These are phyloP conservation scores for Hypsibius dujardini DNA, from an alignment of 1,140 invertebrate species.

Conservation along the genomic window DNA sequence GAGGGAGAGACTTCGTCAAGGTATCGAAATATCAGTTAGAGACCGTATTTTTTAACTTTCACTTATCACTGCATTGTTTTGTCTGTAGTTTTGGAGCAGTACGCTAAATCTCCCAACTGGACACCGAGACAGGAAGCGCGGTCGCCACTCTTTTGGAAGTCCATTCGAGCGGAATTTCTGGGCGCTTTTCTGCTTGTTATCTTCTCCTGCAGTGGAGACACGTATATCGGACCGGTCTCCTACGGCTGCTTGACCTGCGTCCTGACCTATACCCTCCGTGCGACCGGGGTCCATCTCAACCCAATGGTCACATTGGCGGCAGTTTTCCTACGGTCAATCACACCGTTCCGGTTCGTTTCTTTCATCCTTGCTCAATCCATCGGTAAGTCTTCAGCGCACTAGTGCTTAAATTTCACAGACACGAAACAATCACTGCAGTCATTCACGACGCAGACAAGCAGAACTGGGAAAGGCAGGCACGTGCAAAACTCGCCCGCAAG, in stretches of 20 bases:
- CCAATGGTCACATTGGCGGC: not conserved
- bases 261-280: not conserved
- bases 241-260: not conserved
- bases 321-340: not conserved
- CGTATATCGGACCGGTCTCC: not conserved
- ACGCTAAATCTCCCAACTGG: not conserved
- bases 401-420: too few relatives aligned
- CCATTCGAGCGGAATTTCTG: slow-evolving; percentile 1
- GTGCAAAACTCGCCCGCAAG: too few relatives aligned
- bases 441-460: too few relatives aligned
- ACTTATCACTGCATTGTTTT: too few relatives aligned
- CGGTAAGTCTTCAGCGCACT: not conserved
- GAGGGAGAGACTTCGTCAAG: too few relatives aligned
- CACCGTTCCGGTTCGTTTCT: not conserved
- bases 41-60: too few relatives aligned
- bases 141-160: not conserved
- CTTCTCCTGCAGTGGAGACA: not conserved
- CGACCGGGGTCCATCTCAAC: not conserved
- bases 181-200: not conserved
- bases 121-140: slow-evolving; percentile 2
- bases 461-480: too few relatives aligned
- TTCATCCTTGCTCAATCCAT: not conserved
- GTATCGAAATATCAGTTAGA: too few relatives aligned
- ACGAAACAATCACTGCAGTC: too few relatives aligned
- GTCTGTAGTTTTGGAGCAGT: not conserved